A percentile compares a stretch with the other conserved stretches of the same genome.
Evolutionary conservation across 2,888 invertebrate species (phyloP).

Genomic region (Drosophila demipolita): DNA sequence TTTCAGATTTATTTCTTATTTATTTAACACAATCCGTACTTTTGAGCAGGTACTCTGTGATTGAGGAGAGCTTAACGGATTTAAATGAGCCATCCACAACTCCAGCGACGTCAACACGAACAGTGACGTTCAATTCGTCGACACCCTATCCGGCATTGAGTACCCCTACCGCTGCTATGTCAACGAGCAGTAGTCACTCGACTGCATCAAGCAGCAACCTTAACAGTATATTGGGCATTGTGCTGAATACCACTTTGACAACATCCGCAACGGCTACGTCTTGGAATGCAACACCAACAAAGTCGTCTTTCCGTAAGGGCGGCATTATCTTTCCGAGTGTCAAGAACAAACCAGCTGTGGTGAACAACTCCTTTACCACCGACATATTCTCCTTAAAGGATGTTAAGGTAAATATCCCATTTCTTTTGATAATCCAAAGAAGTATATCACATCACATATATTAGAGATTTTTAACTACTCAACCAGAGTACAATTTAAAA

Average conservation of each 20-base stretch:
- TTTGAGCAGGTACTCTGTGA: slow-evolving; percentile 82
- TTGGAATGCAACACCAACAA: slow-evolving; percentile 74
- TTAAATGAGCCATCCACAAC: slow-evolving; percentile 67
- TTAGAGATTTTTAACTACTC: background rate
- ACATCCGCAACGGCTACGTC: slow-evolving; percentile 42
- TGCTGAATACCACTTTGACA: slow-evolving; percentile 30
- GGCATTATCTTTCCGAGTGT: slow-evolving; percentile 96
- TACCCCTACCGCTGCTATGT: slow-evolving; percentile 17
- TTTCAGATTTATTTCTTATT: background rate
- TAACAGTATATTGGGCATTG: slow-evolving; percentile 39
- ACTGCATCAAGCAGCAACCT: slow-evolving; percentile 53
- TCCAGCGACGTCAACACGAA: slow-evolving; percentile 18
- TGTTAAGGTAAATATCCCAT: slow-evolving; percentile 88
- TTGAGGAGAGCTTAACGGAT: slow-evolving; percentile 82
- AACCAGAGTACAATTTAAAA: background rate
- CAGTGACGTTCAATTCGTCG: slow-evolving; percentile 7
- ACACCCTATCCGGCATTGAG: slow-evolving; percentile 23
- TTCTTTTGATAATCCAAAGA: background rate
- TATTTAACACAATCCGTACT: background rate
- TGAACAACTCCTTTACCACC: slow-evolving; percentile 92
- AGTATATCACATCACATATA: background rate
- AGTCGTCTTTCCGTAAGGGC: slow-evolving; percentile 88
- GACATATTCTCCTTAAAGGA: slow-evolving; percentile 92
- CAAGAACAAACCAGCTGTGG: slow-evolving; percentile 95
- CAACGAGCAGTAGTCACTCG: slow-evolving; percentile 22